phyloP scores from a whole-genome alignment of 2,888 invertebrate genomes.

The Hirtodrosophila confusa region DNA sequence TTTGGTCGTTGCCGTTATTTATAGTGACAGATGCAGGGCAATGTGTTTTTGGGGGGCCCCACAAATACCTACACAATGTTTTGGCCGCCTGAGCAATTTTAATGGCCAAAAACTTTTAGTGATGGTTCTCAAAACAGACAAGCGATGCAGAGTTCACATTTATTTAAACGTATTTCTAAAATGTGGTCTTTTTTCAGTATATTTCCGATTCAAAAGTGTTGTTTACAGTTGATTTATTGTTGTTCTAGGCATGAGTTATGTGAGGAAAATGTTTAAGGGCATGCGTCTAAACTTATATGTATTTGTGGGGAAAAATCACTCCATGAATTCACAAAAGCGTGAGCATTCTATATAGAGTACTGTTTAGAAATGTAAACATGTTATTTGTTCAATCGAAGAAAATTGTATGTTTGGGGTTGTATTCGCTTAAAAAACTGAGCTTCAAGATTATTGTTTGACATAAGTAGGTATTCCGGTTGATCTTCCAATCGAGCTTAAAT shows the following conservation, averaged over 20 bases:
- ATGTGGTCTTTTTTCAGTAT: slow-evolving; percentile 8
- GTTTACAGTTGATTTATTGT: slow-evolving; percentile 45
- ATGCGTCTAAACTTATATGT: neutral
- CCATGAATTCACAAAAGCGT: neutral
- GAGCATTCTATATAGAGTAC: neutral
- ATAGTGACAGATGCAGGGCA: slow-evolving; percentile 76
- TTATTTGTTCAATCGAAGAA: no score
- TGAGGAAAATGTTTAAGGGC: neutral
- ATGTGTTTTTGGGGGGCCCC: slow-evolving; percentile 39
- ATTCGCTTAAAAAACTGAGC: no score
- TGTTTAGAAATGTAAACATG: no score
- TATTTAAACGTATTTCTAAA: slow-evolving; percentile 33
- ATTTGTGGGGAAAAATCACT: neutral
- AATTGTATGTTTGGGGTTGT: no score
- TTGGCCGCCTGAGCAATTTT: slow-evolving; percentile 41
- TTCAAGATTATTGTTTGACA: no score
- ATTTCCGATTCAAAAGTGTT: slow-evolving; percentile 40
- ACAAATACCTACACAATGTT: slow-evolving; percentile 27
- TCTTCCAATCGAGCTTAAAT: no score
- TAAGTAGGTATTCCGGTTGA: no score
- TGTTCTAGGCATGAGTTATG: slow-evolving; percentile 36
- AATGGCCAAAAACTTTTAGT: slow-evolving; percentile 56
- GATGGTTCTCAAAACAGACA: slow-evolving; percentile 24
- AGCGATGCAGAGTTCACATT: slow-evolving; percentile 25
- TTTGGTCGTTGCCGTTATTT: slow-evolving; percentile 60